phyloP scores from a whole-genome alignment of 2,888 invertebrate species.

The Mesopsocus fuscifrons region DNA sequence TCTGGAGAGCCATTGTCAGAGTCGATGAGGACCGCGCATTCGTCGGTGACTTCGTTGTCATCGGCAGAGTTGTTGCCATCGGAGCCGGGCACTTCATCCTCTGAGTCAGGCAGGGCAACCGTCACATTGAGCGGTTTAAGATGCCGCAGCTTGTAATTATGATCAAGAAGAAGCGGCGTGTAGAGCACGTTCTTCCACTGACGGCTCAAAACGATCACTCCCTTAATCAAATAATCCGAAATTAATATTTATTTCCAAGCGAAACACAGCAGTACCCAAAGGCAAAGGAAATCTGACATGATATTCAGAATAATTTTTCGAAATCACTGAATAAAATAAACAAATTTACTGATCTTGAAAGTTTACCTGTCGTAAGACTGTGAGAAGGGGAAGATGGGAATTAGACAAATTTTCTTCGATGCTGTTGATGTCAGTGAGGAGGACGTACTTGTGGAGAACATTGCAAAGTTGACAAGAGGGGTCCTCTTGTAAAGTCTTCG shows the following conservation, averaged over 20 bases:
- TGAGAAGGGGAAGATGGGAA: slow-evolving; percentile 67
- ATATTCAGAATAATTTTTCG: neutral
- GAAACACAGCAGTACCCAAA: no score
- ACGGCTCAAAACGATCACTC: slow-evolving; percentile 85
- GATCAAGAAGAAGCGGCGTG: slow-evolving; percentile 75
- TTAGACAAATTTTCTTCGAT: slow-evolving; percentile 72
- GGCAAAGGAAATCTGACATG: neutral
- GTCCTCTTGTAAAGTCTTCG: slow-evolving; percentile 83
- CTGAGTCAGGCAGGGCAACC: slow-evolving; percentile 66
- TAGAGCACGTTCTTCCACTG: slow-evolving; percentile 96
- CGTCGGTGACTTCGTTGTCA: slow-evolving; percentile 49
- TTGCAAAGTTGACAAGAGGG: slow-evolving; percentile 87
- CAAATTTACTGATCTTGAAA: no score
- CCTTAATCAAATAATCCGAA: no score
- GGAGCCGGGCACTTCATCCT: slow-evolving; percentile 43
- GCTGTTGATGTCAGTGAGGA: slow-evolving; percentile 52
- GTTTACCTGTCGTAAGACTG: slow-evolving; percentile 64
- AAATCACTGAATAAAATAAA: no score
- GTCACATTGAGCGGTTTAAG: slow-evolving; percentile 66
- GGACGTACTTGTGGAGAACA: slow-evolving; percentile 66
- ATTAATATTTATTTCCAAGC: no score
- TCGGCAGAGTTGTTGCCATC: slow-evolving; percentile 31
- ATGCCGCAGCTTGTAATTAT: slow-evolving; percentile 70
- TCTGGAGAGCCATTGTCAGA: no score
- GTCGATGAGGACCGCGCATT: slow-evolving; percentile 47